Base-by-base conservation (phyloP, 2,113 vertebrate genomes). In the Labeo catla region DNA sequence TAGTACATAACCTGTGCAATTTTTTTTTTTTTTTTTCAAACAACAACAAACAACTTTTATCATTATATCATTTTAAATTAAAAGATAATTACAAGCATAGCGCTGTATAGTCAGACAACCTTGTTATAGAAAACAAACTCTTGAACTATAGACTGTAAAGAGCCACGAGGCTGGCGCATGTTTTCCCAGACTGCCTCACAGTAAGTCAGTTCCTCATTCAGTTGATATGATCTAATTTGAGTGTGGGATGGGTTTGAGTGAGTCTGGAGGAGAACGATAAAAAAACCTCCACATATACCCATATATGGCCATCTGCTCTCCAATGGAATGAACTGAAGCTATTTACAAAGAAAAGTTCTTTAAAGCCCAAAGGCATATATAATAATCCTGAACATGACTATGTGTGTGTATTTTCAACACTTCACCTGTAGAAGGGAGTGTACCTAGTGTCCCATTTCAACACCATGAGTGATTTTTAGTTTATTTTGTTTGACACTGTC, bases 221-320 rank as follows among this genome's bases (percentile, higher is more conserved):
- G 45, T 76, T 49, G 21, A 76, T 76, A 76, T 50, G 45, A 50
- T 50, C 73, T 76, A 50, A 76, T 50, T 76, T 49, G 11, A 49
- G 73, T 49, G 43, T 76, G 43, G 21, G 73, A 76, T 50, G 45
- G 73, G 45, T 49, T 76, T 76, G 21, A 47, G 43, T 74, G 21
- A 80, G 36, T 61, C 54, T 61, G 36, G 19, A 43, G 54, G 39
- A 59, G 19, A 39, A 61, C 8, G 57, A 45, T 80, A 23, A 43
- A 61, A 80, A 45, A 4, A 11, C 9, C 11, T 36, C 19, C 21
- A 79, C 36, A 63, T 23, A 11, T 80, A 49, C 6, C 39, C 54
- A 61, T 45, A 45, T 80, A 80, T 45, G 77, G 36, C 45, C 54
- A 39, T 61, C 57, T 63, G 39, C 77, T 21, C 54, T 80, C 36